Evolutionary conservation across 2,113 vertebrate genomes (phyloP), one percentile per base, ranked within the genome.

Genomic region (Prunella himalayana): DNA sequence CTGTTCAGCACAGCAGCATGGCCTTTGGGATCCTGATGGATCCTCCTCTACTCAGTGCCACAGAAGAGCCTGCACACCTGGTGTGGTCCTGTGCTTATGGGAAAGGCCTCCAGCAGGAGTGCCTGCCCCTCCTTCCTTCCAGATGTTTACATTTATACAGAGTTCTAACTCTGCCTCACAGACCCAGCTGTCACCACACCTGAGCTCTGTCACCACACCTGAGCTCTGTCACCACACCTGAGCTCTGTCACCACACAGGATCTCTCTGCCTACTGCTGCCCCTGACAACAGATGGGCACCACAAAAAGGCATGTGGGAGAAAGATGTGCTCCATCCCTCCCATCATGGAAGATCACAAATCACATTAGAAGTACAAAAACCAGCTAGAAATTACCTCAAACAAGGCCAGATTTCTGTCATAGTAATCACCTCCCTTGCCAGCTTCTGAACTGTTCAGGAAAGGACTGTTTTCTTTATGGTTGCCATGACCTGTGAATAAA

Each of bases 391-490:
- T 95, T 92, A 99, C 99, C 99, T 99, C 99, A 98, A 99, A 99
- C 83, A 99, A 97, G 71, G 99, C 99, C 98, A 99, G 88, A 95
- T 99, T 99, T 92, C 97, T 98, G 98, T 99, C 99, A 92, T 99
- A 99, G 98, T 98, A 99, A 96, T 99, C 99, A 84, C 94, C 99
- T 92, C 98, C 99, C 95, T 98, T 99, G 91, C 95, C 86, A 33
- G 98, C 91, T 54, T 99, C 99, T 44, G 97, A 81, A 69, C 93
- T 98, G 91, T 94, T 98, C 85, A 99, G 98, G 92, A 99, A 99
- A 81, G 99, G 99, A 60, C 99, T 99, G 96, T 98, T 99, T 95
- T 99, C 99, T 97, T 98, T 99, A 96, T 99, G 99, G 93, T 98
- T 99, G 73, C 98, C 98, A 94, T 99, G 99, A 97, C 99, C 99